Evolutionary conservation across 2,888 invertebrate genomes (phyloP).

Genomic region (Tryphoninae sp.): DNA sequence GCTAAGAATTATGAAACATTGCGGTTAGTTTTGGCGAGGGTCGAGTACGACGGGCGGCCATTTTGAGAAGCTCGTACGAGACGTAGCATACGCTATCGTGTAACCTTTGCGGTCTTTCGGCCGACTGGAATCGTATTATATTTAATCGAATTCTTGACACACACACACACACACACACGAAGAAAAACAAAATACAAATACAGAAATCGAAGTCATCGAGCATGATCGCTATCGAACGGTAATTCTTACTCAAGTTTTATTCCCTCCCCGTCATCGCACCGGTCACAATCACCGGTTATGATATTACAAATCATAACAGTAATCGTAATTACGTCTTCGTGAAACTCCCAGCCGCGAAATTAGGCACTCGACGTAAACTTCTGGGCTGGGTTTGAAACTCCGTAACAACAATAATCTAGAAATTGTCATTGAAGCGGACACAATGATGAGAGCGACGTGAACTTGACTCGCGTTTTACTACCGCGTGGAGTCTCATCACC

Average conservation of each 20-base stretch:
- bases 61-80: slow-evolving; percentile 19
- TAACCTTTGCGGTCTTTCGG: slow-evolving; percentile 52
- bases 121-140: slow-evolving; percentile 21
- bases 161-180: slow-evolving; percentile 6
- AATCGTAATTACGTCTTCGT: slow-evolving; percentile 32
- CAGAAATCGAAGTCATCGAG: not conserved
- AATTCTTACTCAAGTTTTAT: slow-evolving; percentile 38
- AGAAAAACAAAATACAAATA: not conserved
- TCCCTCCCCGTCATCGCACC: not conserved
- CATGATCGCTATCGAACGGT: slow-evolving; percentile 35
- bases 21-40: slow-evolving; percentile 54
- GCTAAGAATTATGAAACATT: slow-evolving; percentile 55
- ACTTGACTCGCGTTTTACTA: slow-evolving; percentile 69
- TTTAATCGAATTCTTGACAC: slow-evolving; percentile 14
- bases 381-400: slow-evolving; percentile 12
- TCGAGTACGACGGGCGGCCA: slow-evolving; percentile 34
- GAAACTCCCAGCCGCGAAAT: slow-evolving; percentile 27
- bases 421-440: slow-evolving; percentile 66
- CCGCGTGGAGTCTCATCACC: slow-evolving; percentile 16
- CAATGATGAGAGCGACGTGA: slow-evolving; percentile 77
- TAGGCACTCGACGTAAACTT: slow-evolving; percentile 37
- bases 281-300: not conserved
- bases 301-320: slow-evolving; percentile 23
- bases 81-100: slow-evolving; percentile 9
- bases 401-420: slow-evolving; percentile 59